A percentile compares a stretch with the other conserved stretches of the same genome.
phyloP scores from a whole-genome alignment of 1,140 invertebrate species.

The Drosophila funebris region DNA sequence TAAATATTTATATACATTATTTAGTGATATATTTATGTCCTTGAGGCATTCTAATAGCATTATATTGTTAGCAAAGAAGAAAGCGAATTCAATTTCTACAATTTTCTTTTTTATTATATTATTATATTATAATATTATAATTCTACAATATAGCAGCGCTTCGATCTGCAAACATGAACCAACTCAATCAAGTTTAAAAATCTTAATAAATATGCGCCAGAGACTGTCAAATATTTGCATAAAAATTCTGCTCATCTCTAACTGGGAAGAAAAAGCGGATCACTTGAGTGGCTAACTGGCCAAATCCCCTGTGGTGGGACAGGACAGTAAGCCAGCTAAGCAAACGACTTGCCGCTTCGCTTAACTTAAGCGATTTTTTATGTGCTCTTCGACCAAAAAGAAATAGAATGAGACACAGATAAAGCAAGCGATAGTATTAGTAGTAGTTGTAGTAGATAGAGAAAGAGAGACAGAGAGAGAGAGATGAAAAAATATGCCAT shows the following conservation, averaged over 20 bases:
- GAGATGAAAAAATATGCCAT: constrained; percentile 51
- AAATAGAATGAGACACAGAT: constrained; percentile 1
- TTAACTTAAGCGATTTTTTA: constrained; percentile 82
- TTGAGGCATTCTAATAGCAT: too few relatives aligned
- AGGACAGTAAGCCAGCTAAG: constrained; percentile 47
- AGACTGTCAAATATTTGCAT: constrained; percentile 15
- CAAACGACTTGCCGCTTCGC: constrained; percentile 80
- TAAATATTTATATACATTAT: too few relatives aligned
- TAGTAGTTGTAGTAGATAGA: too few relatives aligned
- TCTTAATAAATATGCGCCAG: too few relatives aligned
- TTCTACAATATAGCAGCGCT: too few relatives aligned
- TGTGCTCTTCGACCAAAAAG: constrained; percentile 52
- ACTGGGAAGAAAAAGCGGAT: constrained; percentile 12
- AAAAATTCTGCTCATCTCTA: constrained; percentile 58
- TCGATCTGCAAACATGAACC: too few relatives aligned
- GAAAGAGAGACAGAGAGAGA: neutral
- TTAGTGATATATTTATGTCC: too few relatives aligned
- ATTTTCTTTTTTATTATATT: too few relatives aligned
- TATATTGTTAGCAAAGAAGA: too few relatives aligned
- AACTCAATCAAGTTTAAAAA: too few relatives aligned
- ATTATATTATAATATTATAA: too few relatives aligned
- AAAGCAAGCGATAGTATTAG: neutral
- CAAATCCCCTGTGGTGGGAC: constrained; percentile 73
- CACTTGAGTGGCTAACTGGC: constrained; percentile 77
- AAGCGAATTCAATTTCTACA: too few relatives aligned